These are phyloP conservation scores for Danionella cerebrum DNA, from an alignment of 2,113 vertebrate genomes.

Conservation along the genomic window DNA sequence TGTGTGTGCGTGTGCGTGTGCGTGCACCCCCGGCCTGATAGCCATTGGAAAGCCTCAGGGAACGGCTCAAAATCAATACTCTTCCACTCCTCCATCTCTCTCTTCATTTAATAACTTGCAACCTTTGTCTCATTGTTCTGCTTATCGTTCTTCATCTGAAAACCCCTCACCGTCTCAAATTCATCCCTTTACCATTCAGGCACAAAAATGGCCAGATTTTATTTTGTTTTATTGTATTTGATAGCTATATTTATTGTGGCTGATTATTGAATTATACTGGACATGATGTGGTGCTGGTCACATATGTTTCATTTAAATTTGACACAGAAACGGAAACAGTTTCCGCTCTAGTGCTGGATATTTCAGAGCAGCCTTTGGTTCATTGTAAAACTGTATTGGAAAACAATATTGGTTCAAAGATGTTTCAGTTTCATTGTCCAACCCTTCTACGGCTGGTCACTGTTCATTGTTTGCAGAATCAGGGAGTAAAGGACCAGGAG, in stretches of 20 bases:
- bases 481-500: too few relatives aligned
- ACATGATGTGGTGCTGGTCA: too few relatives aligned
- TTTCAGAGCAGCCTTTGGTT: too few relatives aligned
- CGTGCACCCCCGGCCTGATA: conserved; percentile 61
- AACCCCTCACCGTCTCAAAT: conserved; percentile 65
- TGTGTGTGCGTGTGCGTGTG: neutral
- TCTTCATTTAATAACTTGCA: conserved; percentile 75
- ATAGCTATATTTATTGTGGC: neutral
- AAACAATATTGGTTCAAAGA: too few relatives aligned
- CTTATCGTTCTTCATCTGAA: conserved; percentile 67
- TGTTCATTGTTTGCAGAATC: too few relatives aligned
- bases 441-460: too few relatives aligned
- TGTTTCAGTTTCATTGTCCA: too few relatives aligned
- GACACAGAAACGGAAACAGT: too few relatives aligned
- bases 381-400: too few relatives aligned
- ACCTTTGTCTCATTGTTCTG: conserved; percentile 70
- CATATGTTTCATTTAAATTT: too few relatives aligned
- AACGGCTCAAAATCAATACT: conserved; percentile 73
- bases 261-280: neutral
- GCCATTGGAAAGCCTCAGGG: conserved; percentile 65
- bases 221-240: too few relatives aligned
- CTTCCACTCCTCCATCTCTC: conserved; percentile 69
- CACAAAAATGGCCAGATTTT: neutral
- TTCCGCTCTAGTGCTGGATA: too few relatives aligned
- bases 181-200: conserved; percentile 57